Conservation (phyloP, 1,140 invertebrate genomes). For the Brachionus asplanchnoidis region DNA sequence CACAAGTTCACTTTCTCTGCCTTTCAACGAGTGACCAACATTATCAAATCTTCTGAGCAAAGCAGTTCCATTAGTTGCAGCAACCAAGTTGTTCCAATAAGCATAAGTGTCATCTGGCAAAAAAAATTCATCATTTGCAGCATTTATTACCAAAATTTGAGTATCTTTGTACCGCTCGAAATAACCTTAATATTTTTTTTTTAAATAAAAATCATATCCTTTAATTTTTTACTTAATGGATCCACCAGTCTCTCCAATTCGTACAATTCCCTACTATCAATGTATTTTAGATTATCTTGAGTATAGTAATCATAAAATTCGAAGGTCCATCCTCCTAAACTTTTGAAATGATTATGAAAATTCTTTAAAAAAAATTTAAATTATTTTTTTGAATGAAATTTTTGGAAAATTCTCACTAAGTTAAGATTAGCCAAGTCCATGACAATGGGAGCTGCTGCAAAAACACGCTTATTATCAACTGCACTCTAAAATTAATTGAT, state of each 20-base stretch:
- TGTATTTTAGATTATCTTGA: not conserved
- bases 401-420: conserved; percentile 43
- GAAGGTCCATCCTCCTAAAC: conserved; percentile 42
- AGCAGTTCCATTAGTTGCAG: not conserved
- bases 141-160: conserved; percentile 48
- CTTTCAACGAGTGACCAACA: conserved; percentile 48
- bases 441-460: conserved; percentile 50
- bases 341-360: conserved; percentile 50
- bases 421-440: conserved; percentile 50
- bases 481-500: conserved; percentile 43
- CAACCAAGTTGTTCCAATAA: not conserved
- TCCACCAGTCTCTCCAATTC: conserved; percentile 49
- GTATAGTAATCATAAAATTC: conserved; percentile 38
- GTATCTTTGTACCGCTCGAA: conserved; percentile 48
- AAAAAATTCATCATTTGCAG: conserved; percentile 52
- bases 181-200: conserved; percentile 45
- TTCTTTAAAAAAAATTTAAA: conserved; percentile 45
- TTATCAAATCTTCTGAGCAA: conserved; percentile 44
- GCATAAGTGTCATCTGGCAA: conserved; percentile 43
- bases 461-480: conserved; percentile 49
- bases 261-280: not conserved
- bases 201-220: not conserved
- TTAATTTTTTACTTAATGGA: conserved; percentile 45
- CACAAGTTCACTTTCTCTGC: conserved; percentile 47
- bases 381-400: not conserved